Conservation (phyloP, 2,888 invertebrate species). For the Acronicta leporina region DNA sequence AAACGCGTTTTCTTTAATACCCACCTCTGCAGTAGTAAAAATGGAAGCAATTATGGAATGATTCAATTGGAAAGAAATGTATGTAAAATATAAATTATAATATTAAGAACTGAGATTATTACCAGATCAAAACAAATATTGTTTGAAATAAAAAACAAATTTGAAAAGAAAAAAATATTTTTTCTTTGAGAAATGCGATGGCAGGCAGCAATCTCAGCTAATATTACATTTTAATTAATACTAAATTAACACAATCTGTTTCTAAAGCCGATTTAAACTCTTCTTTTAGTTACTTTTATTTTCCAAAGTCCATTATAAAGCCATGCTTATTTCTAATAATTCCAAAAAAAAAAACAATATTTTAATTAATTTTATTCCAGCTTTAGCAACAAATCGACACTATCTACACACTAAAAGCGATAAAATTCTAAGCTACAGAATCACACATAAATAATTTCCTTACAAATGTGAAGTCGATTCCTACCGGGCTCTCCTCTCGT, state of each 20-base stretch:
- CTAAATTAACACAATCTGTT: conserved; percentile 55
- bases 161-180: conserved; percentile 40
- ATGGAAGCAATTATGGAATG: conserved; percentile 86
- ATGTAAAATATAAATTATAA: conserved; percentile 53
- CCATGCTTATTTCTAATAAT: conserved; percentile 37
- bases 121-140: conserved; percentile 62
- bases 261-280: conserved; percentile 45
- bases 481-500: conserved; percentile 23
- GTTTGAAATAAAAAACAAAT: conserved; percentile 50
- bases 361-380: conserved; percentile 46
- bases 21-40: conserved; percentile 34
- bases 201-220: conserved; percentile 65
- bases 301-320: conserved; percentile 24
- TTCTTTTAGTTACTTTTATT: conserved; percentile 18
- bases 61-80: conserved; percentile 71
- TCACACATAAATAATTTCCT: conserved; percentile 88
- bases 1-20: neutral
- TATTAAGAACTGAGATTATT: conserved; percentile 72
- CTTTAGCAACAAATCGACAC: conserved; percentile 62
- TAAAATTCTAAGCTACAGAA: conserved; percentile 75
- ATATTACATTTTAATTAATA: conserved; percentile 59
- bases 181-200: conserved; percentile 44
- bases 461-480: conserved; percentile 68
- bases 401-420: conserved; percentile 80
- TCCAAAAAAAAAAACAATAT: conserved; percentile 32